A percentile compares a stretch with the other conserved stretches of the same genome.
Conservation (phyloP, 2,888 invertebrate genomes). For the Athripsodes cinereus region DNA sequence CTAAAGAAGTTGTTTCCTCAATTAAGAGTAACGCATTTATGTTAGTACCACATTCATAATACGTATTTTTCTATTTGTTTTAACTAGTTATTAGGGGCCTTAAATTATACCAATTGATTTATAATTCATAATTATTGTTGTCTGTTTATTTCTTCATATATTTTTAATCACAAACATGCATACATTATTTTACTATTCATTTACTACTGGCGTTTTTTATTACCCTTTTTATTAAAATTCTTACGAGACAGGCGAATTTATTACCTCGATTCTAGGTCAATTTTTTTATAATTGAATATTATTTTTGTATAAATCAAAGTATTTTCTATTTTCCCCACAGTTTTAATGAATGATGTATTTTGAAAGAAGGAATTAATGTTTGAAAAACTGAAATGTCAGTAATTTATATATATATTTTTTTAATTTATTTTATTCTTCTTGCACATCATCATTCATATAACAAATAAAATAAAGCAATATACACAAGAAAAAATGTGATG, state of each 20-base stretch:
- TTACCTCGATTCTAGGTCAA: not conserved
- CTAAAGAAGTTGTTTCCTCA: not conserved
- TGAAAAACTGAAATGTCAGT: too few relatives aligned
- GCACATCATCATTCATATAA: too few relatives aligned
- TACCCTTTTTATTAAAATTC: not conserved
- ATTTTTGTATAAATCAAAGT: too few relatives aligned
- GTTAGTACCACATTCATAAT: not conserved
- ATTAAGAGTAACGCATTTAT: too few relatives aligned
- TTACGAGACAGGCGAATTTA: not conserved
- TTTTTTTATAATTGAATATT: not conserved
- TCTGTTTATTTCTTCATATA: not conserved
- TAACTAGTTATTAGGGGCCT: constrained; percentile 14
- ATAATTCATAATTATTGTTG: constrained; percentile 7
- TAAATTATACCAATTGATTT: constrained; percentile 2
- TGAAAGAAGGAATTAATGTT: too few relatives aligned
- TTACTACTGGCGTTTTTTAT: not conserved
- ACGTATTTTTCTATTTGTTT: constrained; percentile 12
- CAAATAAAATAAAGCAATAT: too few relatives aligned
- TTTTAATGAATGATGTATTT: too few relatives aligned
- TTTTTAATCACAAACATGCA: not conserved
- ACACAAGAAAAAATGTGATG: too few relatives aligned
- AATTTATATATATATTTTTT: too few relatives aligned
- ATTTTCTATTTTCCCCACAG: too few relatives aligned
- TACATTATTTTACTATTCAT: not conserved
- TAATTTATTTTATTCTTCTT: too few relatives aligned